phyloP scores from a whole-genome alignment of 2,888 invertebrate genomes.

The Dynastes tityus region DNA sequence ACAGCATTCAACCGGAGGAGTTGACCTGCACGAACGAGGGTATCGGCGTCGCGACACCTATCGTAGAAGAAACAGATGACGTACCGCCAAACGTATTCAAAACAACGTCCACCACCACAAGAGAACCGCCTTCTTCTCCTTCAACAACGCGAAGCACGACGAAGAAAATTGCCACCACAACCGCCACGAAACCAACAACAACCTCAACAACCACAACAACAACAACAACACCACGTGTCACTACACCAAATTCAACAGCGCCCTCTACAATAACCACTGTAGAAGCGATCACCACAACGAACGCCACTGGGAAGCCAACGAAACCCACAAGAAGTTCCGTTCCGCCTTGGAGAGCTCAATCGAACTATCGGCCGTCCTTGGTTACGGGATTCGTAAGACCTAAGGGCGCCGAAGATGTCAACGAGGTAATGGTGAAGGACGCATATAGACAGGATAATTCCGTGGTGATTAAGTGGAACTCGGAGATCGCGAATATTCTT shows the following conservation, averaged over 20 bases:
- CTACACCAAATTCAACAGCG: constrained; percentile 60
- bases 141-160: constrained; percentile 62
- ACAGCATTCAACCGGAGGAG: constrained; percentile 88
- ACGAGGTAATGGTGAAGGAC: constrained; percentile 88
- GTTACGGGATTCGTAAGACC: constrained; percentile 81
- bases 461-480: constrained; percentile 94
- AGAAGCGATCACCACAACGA: constrained; percentile 62
- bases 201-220: constrained; percentile 54
- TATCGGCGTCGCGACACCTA: constrained; percentile 72
- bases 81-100: constrained; percentile 59
- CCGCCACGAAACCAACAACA: constrained; percentile 54
- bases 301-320: constrained; percentile 59
- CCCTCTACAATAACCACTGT: constrained; percentile 60
- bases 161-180: constrained; percentile 59
- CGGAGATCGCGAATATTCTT: constrained; percentile 88
- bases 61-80: constrained; percentile 58
- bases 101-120: constrained; percentile 62
- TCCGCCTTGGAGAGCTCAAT: constrained; percentile 65
- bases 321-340: constrained; percentile 59
- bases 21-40: constrained; percentile 74
- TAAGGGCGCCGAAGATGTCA: constrained; percentile 76
- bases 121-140: constrained; percentile 63
- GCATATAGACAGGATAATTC: constrained; percentile 90
- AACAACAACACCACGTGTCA: constrained; percentile 45
- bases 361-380: constrained; percentile 78